Evolutionary conservation across 2,113 vertebrate genomes (phyloP).

Genomic region (Megaceryle maxima): DNA sequence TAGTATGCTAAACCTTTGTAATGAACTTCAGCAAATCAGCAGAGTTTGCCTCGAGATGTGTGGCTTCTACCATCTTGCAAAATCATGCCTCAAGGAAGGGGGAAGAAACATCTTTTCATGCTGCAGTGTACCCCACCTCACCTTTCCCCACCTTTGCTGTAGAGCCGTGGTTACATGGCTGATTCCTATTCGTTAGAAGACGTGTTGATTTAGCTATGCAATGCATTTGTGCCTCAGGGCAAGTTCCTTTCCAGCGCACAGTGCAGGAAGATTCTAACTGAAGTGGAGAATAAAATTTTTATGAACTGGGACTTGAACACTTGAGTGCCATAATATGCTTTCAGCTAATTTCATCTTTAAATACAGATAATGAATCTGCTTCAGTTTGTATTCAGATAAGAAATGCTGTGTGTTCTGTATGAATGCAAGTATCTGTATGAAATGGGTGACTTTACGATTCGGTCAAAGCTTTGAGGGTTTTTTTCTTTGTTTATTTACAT

Average conservation of each 20-base stretch:
- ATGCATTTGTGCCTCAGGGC: background rate
- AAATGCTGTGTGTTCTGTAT: background rate
- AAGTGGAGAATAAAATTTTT: slow-evolving; percentile 55
- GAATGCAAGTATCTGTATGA: background rate
- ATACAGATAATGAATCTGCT: slow-evolving; percentile 53
- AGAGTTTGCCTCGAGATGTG: background rate
- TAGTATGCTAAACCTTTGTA: background rate
- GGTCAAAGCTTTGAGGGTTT: background rate
- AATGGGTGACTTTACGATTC: background rate
- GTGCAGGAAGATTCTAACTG: background rate
- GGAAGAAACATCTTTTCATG: background rate
- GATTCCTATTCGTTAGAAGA: background rate
- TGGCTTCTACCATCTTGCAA: background rate
- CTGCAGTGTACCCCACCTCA: background rate
- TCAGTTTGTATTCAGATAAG: slow-evolving; percentile 16
- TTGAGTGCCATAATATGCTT: slow-evolving; percentile 52
- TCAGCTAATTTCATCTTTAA: slow-evolving; percentile 53
- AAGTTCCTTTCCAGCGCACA: slow-evolving; percentile 16
- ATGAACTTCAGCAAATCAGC: background rate
- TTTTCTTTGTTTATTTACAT: background rate
- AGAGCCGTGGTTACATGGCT: background rate
- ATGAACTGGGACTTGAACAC: slow-evolving; percentile 45
- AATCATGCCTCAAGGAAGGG: background rate
- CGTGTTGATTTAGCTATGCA: slow-evolving; percentile 8
- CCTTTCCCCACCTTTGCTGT: background rate